Evolutionary conservation across 2,113 vertebrate genomes (phyloP).

Genomic region (Odontesthes bonariensis): DNA sequence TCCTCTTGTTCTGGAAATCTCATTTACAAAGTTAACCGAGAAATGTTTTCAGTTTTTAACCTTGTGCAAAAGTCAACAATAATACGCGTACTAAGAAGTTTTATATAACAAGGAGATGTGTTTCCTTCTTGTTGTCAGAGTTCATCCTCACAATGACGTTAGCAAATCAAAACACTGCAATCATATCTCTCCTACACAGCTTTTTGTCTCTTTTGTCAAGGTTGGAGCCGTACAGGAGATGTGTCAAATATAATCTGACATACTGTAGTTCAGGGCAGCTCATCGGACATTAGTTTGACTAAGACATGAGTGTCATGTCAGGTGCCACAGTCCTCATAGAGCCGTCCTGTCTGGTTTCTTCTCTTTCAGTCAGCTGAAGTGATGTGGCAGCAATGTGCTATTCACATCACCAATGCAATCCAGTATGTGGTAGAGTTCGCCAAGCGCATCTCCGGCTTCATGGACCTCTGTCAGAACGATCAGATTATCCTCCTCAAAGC

Average conservation of each 20-base stretch:
- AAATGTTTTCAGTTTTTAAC: not conserved
- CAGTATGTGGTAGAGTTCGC: conserved; percentile 95
- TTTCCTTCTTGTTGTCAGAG: not conserved
- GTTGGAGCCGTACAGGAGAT: not conserved
- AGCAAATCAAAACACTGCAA: not conserved
- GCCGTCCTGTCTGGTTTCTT: conserved; percentile 8
- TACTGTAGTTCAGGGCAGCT: not conserved
- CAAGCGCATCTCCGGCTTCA: conserved; percentile 91
- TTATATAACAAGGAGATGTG: too few species aligned
- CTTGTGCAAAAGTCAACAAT: too few species aligned
- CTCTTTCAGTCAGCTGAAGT: conserved; percentile 85
- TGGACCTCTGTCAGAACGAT: conserved; percentile 95
- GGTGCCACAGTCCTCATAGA: not conserved
- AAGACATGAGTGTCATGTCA: not conserved
- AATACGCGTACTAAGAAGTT: too few species aligned
- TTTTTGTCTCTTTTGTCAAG: not conserved
- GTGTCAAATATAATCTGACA: not conserved
- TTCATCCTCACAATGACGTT: not conserved
- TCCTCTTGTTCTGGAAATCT: not conserved
- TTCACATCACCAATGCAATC: conserved; percentile 91
- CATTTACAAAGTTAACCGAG: not conserved
- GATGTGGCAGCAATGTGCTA: conserved; percentile 92
- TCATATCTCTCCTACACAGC: not conserved
- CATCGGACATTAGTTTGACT: not conserved
- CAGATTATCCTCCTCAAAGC: conserved; percentile 96